Base-by-base conservation (phyloP, 35 echinoderm and acorn worm species). In the Hemicentrotus pulcherrimus region DNA sequence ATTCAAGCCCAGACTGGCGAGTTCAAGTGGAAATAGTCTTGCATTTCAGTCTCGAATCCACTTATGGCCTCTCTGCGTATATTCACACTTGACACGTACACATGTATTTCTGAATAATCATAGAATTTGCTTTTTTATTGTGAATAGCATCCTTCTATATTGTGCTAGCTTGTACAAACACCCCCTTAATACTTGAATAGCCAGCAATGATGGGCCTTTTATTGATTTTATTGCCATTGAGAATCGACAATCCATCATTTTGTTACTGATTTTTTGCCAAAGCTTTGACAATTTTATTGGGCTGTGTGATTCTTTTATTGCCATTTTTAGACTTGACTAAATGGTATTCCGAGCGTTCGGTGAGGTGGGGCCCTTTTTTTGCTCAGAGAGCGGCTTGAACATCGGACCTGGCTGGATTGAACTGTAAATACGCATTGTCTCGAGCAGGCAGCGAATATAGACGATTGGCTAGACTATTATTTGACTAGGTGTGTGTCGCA, bases 391-490 rank as follows among this genome's bases (percentile, higher is more conserved):
- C 19, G 22, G 65, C 65, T 78, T 78, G 65, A 78, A 78, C 65
- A 78, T 78, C 65, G 65, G 19, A 22, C 65, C 22, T 19, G 65
- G 65, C 65, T 78, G 65, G 19, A 78, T 78, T 78, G 65, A 78
- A 78, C 65, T 78, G 65, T 4, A 78, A 78, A 78, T 78, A 78
- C 65, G 65, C 28, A 78, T 78, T 78, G 65, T 78, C 65, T 78
- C 65, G 65, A 22, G 6, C 28, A 78, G 65, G 65, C 65, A n/a
- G 65, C 65, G 65, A 78, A 78, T 78, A 78, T 28, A 78, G 65
- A 78, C 65, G 65, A 78, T 78, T 78, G 65, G 65, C 65, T 78
- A 78, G 65, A 78, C 65, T 78, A 78, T 78, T 78, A 78, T 78
- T 78, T 78, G 65, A 78, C 65, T 78, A 78, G 65, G 65, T 78